Evolutionary conservation across 2,888 invertebrate genomes (phyloP).

Genomic region (Apotomis betuletana): DNA sequence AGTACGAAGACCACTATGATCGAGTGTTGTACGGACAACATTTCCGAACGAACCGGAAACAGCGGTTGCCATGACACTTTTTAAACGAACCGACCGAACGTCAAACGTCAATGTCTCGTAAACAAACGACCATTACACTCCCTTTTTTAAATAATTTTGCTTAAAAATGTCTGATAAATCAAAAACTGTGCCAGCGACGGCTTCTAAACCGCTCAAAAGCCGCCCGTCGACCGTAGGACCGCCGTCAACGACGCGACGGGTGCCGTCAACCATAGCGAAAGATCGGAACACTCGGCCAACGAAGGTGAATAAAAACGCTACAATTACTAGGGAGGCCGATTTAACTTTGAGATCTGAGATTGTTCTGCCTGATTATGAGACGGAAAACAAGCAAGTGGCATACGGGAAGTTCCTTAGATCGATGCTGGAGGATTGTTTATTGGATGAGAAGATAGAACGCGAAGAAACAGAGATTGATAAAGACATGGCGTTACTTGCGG

Average conservation of each 20-base stretch:
- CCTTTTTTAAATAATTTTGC: not conserved
- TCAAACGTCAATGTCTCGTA: conserved; percentile 54
- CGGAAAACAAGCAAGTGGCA: conserved; percentile 62
- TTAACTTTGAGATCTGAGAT: conserved; percentile 57
- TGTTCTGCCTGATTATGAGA: conserved; percentile 60
- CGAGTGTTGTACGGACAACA: not conserved
- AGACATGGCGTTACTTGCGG: conserved; percentile 73
- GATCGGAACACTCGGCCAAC: conserved; percentile 50
- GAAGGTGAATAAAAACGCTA: conserved; percentile 56
- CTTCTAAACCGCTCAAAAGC: conserved; percentile 53
- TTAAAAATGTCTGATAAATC: conserved; percentile 65
- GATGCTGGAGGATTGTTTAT: conserved; percentile 69
- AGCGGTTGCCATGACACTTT: conserved; percentile 65
- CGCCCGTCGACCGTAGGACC: conserved; percentile 56
- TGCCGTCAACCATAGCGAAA: conserved; percentile 46
- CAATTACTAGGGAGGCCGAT: conserved; percentile 54
- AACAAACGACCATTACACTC: conserved; percentile 25
- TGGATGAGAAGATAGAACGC: conserved; percentile 70
- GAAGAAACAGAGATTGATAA: conserved; percentile 73
- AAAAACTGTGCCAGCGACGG: conserved; percentile 55
- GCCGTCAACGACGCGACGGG: conserved; percentile 54
- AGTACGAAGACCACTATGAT: too few relatives aligned
- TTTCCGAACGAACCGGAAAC: conserved; percentile 59
- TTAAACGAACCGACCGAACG: conserved; percentile 61
- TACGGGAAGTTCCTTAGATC: conserved; percentile 69